Evolutionary conservation across 2,113 vertebrate species (phyloP), one percentile per base, ranked within the genome.

Genomic region (Dicrurus megarhynchus): DNA sequence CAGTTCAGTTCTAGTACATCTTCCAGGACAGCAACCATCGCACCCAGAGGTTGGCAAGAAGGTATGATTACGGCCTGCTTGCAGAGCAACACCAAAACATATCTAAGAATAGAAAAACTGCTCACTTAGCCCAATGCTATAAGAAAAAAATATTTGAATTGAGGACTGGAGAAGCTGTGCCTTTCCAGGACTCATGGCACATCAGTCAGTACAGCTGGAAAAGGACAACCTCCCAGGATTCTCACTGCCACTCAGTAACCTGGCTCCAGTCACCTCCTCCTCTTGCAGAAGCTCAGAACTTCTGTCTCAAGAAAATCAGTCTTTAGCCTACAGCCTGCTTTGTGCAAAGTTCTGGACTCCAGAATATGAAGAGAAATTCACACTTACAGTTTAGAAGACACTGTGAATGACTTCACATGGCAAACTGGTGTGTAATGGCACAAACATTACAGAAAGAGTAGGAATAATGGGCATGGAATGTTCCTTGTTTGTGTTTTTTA

Each of bases 381-480:
- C 35, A 77, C 86, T 76, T 87, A 69, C 28, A 50, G 30, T 84
- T 61, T 61, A 78, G 65, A 89, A 86, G 39, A 74, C 28, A 47
- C 33, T 75, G 24, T 53, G 52, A 93, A 79, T 79, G 86, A 93
- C 59, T 83, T 50, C 70, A 79, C n/a, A 42, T 68, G 73, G 89
- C 69, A 96, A 92, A 89, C 27, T 56, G 71, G n/a, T 69, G 27
- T 94, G 69, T 80, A 81, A 93, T 47, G 68, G 61, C 79, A 92
- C 24, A 55, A 74, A 26, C 41, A 33, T 79, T 78, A 92, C 3
- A 92, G 60, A 49, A 90, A 84, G 30, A 92, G 32, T 60, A 83
- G 55, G 41, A 92, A 92, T 74, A 96, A 94, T 37, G 16, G 90
- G 64, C 73, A 88, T 4, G 2, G 81, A 88, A 87, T 28, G 11